Evolutionary conservation across 2,113 vertebrate genomes (phyloP).

Genomic region (Psophia crepitans): DNA sequence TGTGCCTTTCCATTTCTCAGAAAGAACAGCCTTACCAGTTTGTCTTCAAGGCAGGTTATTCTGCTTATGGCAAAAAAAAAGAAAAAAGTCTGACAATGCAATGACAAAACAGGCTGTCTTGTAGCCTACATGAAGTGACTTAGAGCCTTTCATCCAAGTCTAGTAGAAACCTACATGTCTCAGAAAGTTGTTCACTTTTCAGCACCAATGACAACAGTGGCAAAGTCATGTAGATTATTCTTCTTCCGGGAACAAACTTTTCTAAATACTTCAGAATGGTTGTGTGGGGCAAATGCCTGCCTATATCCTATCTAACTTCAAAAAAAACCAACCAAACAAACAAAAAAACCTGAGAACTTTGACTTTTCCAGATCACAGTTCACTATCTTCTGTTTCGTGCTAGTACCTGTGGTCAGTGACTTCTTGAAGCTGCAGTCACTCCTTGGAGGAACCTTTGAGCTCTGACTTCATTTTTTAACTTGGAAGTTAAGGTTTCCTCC

Average conservation of each 20-base stretch:
- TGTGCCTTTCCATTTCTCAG: background rate
- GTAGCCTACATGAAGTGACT: background rate
- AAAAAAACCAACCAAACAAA: background rate
- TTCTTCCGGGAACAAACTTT: background rate
- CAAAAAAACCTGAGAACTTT: background rate
- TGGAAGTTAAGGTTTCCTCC: background rate
- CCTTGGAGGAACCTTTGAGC: background rate
- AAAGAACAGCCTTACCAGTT: background rate
- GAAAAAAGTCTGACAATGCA: fast-evolving
- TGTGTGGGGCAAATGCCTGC: background rate
- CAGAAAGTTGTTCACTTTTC: background rate
- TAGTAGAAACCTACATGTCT: background rate
- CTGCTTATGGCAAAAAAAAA: background rate
- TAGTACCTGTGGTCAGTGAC: background rate
- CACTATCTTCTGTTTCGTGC: background rate
- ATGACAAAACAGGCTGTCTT: background rate
- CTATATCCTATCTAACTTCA: background rate
- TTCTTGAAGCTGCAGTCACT: background rate
- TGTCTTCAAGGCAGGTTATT: background rate
- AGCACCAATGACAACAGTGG: background rate
- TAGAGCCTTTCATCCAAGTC: background rate
- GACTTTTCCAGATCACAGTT: background rate
- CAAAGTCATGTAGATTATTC: background rate
- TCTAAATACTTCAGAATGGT: background rate
- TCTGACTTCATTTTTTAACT: background rate